Base-by-base conservation (phyloP, 2,888 invertebrate species). In the Toxonevra muliebris region DNA sequence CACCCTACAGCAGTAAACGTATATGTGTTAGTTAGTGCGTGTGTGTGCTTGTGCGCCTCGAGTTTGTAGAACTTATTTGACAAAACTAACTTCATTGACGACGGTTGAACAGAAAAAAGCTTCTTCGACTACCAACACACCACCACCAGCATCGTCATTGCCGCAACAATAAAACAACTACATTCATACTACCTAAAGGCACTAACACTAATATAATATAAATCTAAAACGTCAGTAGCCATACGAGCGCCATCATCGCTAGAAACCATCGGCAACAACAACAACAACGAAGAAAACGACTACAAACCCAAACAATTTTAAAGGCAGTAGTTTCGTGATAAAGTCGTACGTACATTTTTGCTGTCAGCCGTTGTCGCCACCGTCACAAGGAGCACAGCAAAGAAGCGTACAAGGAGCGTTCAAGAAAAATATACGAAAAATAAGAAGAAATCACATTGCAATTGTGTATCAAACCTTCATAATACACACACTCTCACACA, bases 261-360 rank as follows among this genome's bases (percentile, higher is more conserved):
- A 7, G 30, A 40, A 12, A 40, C 9, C 57, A 64, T 45, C 72
- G 68, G 65, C 71, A 69, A 57, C 71, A 68, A 19, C 53, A 17
- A 12, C 30, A 30, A 20, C 54, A 59, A 42, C 17, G 41, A 67
- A 20, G 42, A 59, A 53, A 20, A 13, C 57, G 13, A 57, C 30
- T 30, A 30, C 30, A 30, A 30, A 30, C 30, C 2, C 30, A 30
- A 4, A 30, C 30, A 30, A 30, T 30, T 30, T 30, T 2, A 30
- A 30, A 4, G 7, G 30, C 30, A 30, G 30, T 30, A 30, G 30
- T 30, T 30, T 30, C 30, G 2, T 30, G 30, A 20, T 20, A 30
- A 13, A 30, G 54, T 57, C 4, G 57, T 20, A 15, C 48, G 48
- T 15, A 48, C 48, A n/a, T 12, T 10, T 48, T 48, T 13, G 13